Conservation (phyloP, 1,140 invertebrate genomes). For the Cecropterus lyciades region DNA sequence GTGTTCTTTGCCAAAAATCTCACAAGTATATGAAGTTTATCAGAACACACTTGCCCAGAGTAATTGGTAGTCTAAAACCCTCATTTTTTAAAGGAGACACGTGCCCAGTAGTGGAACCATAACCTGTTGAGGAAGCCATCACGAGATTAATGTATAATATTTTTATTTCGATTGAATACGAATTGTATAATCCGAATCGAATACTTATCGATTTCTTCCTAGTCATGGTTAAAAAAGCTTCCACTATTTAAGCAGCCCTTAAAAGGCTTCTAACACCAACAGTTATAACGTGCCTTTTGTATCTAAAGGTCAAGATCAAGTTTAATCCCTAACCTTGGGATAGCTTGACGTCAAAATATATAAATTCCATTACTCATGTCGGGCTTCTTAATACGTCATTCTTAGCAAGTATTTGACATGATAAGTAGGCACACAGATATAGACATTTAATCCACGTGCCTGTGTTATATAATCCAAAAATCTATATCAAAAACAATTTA, state of each 20-base stretch:
- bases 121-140: too few species aligned
- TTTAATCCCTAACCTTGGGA: slow-evolving; percentile 24
- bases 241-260: not conserved
- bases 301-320: slow-evolving; percentile 26
- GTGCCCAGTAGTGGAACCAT: too few species aligned
- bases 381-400: slow-evolving; percentile 22
- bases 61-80: too few species aligned
- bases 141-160: too few species aligned
- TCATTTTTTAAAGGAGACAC: too few species aligned
- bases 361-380: slow-evolving; percentile 23
- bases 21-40: too few species aligned
- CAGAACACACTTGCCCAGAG: too few species aligned
- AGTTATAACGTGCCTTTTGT: not conserved
- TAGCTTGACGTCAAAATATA: slow-evolving; percentile 23
- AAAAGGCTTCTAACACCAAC: slow-evolving; percentile 17
- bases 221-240: slow-evolving; percentile 17
- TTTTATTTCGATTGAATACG: too few species aligned
- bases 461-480: not conserved
- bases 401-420: not conserved
- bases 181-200: too few species aligned
- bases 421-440: not conserved
- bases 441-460: not conserved
- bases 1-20: too few species aligned
- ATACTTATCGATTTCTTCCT: too few species aligned
- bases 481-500: too few species aligned